Percentiles rank a stretch among this genome's conserved stretches.
Evolutionary conservation across 2,113 vertebrate species (phyloP).

Genomic region (Odocoileus hemionus): DNA sequence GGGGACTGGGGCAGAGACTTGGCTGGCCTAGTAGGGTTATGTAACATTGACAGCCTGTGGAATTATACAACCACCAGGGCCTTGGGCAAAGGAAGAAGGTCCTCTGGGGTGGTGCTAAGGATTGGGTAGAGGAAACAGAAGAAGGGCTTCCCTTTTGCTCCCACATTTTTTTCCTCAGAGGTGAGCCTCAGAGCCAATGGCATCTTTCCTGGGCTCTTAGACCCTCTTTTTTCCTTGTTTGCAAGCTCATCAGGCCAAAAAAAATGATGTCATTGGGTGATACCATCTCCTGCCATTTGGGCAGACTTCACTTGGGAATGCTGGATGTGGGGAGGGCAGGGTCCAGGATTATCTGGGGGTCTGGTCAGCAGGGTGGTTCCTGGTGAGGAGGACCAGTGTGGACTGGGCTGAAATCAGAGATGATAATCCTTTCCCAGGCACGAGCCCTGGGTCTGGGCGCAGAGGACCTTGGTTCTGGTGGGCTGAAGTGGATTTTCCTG

Average conservation of each 20-base stretch:
- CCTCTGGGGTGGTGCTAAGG: not conserved
- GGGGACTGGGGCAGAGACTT: conserved; percentile 18
- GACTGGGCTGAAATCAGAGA: not conserved
- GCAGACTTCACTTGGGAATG: conserved; percentile 14
- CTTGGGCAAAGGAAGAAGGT: conserved; percentile 28
- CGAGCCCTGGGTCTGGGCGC: not conserved
- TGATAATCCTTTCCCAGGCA: not conserved
- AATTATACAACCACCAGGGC: conserved; percentile 64
- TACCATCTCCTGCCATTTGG: not conserved
- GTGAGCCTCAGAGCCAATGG: conserved; percentile 22
- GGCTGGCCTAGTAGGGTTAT: conserved; percentile 48
- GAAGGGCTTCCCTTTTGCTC: not conserved
- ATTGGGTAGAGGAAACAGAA: conserved; percentile 27
- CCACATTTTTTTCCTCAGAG: not conserved
- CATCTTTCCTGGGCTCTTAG: not conserved
- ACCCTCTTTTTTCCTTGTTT: not conserved
- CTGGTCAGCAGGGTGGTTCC: not conserved
- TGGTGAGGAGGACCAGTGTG: not conserved
- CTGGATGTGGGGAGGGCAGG: not conserved
- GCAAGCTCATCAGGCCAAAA: conserved; percentile 2
- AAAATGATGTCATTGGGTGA: conserved; percentile 57
- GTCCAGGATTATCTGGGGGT: not conserved
- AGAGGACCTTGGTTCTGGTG: not conserved
- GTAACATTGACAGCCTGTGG: conserved; percentile 66
- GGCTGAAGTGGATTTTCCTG: not conserved